These are phyloP conservation scores for Tineola bisselliella DNA, from an alignment of 2,888 invertebrate genomes.

Conservation along the genomic window DNA sequence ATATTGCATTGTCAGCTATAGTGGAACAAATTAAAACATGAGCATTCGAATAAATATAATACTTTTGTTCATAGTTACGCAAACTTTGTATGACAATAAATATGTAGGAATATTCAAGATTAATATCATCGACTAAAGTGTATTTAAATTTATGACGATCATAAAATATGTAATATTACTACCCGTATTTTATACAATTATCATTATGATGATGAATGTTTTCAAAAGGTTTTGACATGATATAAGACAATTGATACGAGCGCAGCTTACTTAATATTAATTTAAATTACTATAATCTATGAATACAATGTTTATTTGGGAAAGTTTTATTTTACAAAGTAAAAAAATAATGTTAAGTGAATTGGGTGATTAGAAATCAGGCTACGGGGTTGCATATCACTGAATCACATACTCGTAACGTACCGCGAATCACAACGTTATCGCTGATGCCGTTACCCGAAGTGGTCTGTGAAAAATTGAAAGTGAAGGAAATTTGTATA, in stretches of 20 bases:
- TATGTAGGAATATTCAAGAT: neutral
- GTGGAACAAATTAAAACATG: neutral
- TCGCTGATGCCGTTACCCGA: conserved; percentile 35
- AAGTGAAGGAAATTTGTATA: conserved; percentile 62
- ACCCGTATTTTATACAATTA: neutral
- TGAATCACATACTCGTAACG: conserved; percentile 42
- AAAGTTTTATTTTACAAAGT: too few species aligned
- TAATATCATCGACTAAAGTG: neutral
- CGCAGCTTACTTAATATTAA: too few species aligned
- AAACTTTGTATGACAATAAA: neutral
- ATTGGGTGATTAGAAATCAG: conserved; percentile 18
- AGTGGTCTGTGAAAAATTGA: conserved; percentile 61
- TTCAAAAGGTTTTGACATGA: too few species aligned
- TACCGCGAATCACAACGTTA: conserved; percentile 39
- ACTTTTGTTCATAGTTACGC: too few species aligned
- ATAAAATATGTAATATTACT: neutral
- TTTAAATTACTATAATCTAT: too few species aligned
- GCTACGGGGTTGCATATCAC: conserved; percentile 25
- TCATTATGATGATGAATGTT: neutral
- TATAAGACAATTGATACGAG: too few species aligned
- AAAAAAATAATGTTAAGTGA: neutral
- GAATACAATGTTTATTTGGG: too few species aligned
- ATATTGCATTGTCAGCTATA: neutral
- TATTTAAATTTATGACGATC: neutral
- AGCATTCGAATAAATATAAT: neutral